Conservation (phyloP, 2,113 vertebrate genomes). For the Himantopus leucocephalus region DNA sequence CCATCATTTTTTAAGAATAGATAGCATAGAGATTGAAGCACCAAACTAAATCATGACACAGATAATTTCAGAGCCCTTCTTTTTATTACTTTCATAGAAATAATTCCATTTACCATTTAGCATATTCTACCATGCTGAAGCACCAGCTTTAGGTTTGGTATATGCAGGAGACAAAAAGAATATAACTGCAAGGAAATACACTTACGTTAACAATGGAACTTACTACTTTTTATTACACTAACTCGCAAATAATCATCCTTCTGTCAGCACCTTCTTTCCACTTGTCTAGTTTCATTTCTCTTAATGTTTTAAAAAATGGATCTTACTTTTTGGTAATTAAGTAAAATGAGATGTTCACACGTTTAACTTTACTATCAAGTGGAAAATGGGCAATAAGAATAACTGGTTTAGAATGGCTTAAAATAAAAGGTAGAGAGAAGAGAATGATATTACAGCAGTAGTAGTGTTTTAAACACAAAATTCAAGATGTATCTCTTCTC, state of each 20-base stretch:
- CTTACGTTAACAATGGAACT: background rate
- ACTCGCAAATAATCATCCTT: background rate
- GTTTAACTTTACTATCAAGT: background rate
- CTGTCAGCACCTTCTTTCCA: background rate
- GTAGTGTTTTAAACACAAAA: background rate
- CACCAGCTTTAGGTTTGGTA: background rate
- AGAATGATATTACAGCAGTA: background rate
- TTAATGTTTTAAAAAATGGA: background rate
- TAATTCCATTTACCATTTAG: background rate
- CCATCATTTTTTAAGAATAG: background rate
- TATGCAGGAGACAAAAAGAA: background rate
- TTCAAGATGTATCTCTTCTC: background rate
- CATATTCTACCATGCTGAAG: background rate
- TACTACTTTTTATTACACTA: conserved; percentile 1
- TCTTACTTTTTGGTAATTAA: conserved; percentile 20
- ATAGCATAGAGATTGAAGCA: background rate
- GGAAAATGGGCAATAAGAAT: background rate
- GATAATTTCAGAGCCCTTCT: background rate
- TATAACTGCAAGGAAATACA: background rate
- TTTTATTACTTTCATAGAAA: background rate
- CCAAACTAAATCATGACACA: background rate
- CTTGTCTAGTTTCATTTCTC: background rate
- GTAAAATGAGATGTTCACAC: background rate
- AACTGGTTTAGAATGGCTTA: background rate
- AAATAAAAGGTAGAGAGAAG: background rate